Percentiles rank a stretch among this genome's conserved stretches.
Conservation (phyloP, 1,140 invertebrate species). For the Scaptomyza pallida region DNA sequence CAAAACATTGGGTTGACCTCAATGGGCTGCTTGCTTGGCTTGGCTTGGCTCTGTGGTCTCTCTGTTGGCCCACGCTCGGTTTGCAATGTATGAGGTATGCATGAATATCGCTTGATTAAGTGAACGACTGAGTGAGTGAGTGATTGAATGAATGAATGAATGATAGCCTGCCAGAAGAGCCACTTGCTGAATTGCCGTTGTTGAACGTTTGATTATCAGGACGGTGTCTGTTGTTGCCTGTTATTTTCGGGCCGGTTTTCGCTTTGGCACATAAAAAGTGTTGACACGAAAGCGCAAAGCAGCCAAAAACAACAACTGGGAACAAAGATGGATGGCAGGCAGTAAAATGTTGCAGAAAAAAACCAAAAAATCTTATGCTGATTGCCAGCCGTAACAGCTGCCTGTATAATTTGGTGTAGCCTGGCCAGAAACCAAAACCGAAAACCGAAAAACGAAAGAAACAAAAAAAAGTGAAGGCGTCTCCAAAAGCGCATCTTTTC, state of each 20-base stretch:
- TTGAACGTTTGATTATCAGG: conserved; percentile 47
- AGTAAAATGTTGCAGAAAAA: conserved; percentile 25
- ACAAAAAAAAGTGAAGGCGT: conserved; percentile 74
- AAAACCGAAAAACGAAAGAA: conserved; percentile 40
- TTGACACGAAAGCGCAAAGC: conserved; percentile 63
- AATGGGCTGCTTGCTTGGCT: conserved; percentile 27
- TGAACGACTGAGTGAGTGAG: conserved; percentile 27
- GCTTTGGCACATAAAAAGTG: conserved; percentile 62
- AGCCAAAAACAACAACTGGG: conserved; percentile 19
- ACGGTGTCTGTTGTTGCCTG: background rate
- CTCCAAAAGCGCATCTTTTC: conserved; percentile 34
- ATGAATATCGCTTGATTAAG: conserved; percentile 2
- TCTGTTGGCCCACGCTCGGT: conserved; percentile 38
- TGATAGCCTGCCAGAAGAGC: conserved; percentile 53
- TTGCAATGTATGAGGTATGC: conserved; percentile 9
- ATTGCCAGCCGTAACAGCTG: conserved; percentile 62
- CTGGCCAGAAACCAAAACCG: conserved; percentile 1
- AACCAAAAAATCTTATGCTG: conserved; percentile 64
- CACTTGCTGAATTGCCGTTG: conserved; percentile 50
- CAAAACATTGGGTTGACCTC: conserved; percentile 46
- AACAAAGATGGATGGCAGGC: background rate
- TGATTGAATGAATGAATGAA: conserved; percentile 35
- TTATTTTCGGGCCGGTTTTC: conserved; percentile 27
- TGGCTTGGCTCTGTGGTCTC: no score
- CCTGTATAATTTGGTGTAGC: conserved; percentile 57